Evolutionary conservation across 2,888 invertebrate genomes (phyloP).

Genomic region (Dinocampus coccinellae): DNA sequence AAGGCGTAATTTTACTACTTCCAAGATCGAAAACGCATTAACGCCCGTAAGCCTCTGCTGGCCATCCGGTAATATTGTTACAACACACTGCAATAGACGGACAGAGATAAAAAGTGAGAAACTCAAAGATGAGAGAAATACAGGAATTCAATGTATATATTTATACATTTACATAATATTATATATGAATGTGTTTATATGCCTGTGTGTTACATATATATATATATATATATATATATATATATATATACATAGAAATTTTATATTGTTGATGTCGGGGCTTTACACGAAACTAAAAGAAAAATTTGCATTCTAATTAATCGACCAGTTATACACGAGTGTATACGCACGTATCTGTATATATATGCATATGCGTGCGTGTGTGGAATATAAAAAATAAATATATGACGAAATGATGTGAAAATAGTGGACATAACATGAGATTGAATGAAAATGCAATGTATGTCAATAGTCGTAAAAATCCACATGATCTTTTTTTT

Average conservation of each 20-base stretch:
- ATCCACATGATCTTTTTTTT: conserved; percentile 11
- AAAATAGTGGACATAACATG: neutral
- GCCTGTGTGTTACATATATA: neutral
- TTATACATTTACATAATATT: neutral
- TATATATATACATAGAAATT: neutral
- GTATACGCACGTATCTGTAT: neutral
- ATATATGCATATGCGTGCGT: neutral
- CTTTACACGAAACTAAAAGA: neutral
- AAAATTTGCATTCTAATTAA: conserved; percentile 58
- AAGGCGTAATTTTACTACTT: conserved; percentile 55
- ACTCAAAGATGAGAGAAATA: neutral
- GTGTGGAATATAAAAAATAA: conserved; percentile 19
- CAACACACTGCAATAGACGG: conserved; percentile 28
- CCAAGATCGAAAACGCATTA: conserved; percentile 55
- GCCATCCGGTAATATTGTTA: conserved; percentile 38
- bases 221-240: neutral
- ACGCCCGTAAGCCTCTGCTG: conserved; percentile 41
- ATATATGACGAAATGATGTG: neutral
- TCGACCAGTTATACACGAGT: conserved; percentile 26
- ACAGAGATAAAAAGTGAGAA: too few species aligned
- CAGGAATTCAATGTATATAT: neutral
- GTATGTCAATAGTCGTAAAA: conserved; percentile 34
- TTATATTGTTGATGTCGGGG: neutral
- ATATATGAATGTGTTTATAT: too few species aligned
- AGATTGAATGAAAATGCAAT: neutral